These are phyloP conservation scores for Temnothorax longispinosus DNA, from an alignment of 1,140 invertebrate genomes.

Conservation along the genomic window DNA sequence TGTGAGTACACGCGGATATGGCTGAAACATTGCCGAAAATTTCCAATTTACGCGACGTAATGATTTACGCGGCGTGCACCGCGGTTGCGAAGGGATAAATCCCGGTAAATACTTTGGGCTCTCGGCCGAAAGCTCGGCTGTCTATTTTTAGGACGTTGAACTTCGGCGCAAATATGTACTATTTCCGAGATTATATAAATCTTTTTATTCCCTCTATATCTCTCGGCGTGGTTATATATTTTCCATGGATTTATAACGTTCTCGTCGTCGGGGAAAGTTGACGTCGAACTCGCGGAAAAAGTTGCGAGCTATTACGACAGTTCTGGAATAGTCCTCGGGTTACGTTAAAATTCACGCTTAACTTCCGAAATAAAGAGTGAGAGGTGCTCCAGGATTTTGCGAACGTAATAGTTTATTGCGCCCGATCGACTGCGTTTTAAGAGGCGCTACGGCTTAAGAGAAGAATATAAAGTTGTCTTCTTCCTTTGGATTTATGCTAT, in stretches of 20 bases:
- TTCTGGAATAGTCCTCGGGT: not conserved
- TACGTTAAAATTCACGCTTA: constrained; percentile 16
- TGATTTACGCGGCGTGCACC: not conserved
- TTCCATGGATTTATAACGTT: not conserved
- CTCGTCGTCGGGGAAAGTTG: not conserved
- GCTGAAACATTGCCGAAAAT: not conserved
- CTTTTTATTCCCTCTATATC: not conserved
- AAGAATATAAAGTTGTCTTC: not conserved
- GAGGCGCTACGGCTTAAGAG: not conserved
- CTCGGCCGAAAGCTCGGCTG: not conserved
- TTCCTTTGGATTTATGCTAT: not conserved
- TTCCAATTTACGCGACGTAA: not conserved
- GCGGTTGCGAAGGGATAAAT: not conserved
- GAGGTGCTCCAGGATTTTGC: not conserved
- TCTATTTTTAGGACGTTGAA: not conserved
- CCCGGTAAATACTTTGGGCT: not conserved
- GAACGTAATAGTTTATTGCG: constrained; percentile 19
- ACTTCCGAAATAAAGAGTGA: not conserved
- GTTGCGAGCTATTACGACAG: constrained; percentile 9
- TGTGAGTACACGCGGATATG: constrained; percentile 7
- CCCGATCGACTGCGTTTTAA: not conserved
- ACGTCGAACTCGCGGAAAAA: not conserved
- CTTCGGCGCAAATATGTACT: not conserved
- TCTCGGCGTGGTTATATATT: not conserved
- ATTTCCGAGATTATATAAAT: constrained; percentile 1